Evolutionary conservation across 2,888 invertebrate genomes (phyloP).

Genomic region (Pyrrhosoma nymphula): DNA sequence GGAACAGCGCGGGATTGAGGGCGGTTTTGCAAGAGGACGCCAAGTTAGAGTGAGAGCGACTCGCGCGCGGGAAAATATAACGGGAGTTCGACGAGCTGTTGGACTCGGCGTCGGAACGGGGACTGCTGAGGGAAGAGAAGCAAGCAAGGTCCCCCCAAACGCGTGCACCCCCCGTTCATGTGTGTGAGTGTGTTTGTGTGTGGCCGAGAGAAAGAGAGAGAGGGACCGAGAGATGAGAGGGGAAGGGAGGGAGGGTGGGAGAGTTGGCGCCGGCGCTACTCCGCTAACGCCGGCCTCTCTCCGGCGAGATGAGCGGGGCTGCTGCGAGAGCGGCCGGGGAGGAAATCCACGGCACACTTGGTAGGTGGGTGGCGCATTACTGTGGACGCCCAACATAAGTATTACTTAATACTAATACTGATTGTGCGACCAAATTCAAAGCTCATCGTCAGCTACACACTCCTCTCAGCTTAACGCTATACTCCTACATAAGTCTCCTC

Average conservation of each 20-base stretch:
- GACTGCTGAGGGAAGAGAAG: slow-evolving; percentile 74
- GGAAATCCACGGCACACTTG: too few species aligned
- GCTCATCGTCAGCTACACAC: too few species aligned
- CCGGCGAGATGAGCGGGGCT: not conserved
- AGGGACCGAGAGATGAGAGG: not conserved
- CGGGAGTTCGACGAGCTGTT: slow-evolving; percentile 73
- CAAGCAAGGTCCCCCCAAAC: not conserved
- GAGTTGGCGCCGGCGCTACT: slow-evolving; percentile 54
- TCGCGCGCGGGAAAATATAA: too few species aligned
- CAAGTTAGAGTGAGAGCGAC: too few species aligned
- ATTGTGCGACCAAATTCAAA: too few species aligned
- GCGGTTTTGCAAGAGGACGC: slow-evolving; percentile 58
- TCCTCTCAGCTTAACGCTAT: too few species aligned
- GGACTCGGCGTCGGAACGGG: slow-evolving; percentile 75
- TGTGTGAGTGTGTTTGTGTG: not conserved
- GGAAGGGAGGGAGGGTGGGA: not conserved
- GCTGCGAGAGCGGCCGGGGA: slow-evolving; percentile 69
- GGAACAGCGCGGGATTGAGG: slow-evolving; percentile 64
- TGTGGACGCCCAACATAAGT: too few species aligned
- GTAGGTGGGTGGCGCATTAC: too few species aligned
- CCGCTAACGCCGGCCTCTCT: slow-evolving; percentile 12
- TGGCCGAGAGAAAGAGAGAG: not conserved
- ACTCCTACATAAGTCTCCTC: too few species aligned
- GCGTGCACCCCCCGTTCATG: not conserved
- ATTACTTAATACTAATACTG: too few species aligned